Evolutionary conservation across 2,797 vertebrate species (phyloP), one percentile per base, ranked within the genome.

Genomic region (Aeoliscus strigatus): DNA sequence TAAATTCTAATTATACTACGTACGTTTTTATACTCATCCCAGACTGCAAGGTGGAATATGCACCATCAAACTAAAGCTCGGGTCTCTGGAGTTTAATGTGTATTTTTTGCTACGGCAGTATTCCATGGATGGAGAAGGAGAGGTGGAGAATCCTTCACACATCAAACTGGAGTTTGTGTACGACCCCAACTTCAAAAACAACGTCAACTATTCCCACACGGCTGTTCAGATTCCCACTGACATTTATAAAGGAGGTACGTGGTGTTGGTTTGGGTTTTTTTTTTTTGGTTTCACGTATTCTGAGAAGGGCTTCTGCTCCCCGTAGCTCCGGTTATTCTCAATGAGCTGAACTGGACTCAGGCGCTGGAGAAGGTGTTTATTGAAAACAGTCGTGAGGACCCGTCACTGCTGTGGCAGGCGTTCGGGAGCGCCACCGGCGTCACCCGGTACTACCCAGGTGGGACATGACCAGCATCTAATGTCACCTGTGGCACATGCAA

Each of bases 221-320:
- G 96, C 96, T 0, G 96, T 99, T 51, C 96, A 99, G 90, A 99
- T 98, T 73, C 96, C 96, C 36, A 99, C 96, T 1, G 96, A 99
- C 73, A 99, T 99, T 88, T 99, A 99, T 80, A 99, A 98, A 90
- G 96, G 96, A 89, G 97, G 96, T 91, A 80, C 90, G 91, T 54
- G 3, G 5, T 8, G 6, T 21, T 13, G 5, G 6, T 25, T 6
- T 25, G 5, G 2, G 8, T 2, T 16, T n/a, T 6, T 27, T 9
- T 32, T 24, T 24, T 12, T 24, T 21, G 18, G 18, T 26, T 23
- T 21, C 0, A 9, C 3, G 3, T 11, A 11, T 35, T n/a, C 10
- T 11, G 15, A 28, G 6, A 6, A 16, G 8, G 11, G 8, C 14
- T 13, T 41, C 6, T 60, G 17, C 21, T 7, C 1, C 18, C 32